A percentile compares a stretch with the other conserved stretches of the same genome.
Conservation (phyloP, 2,888 invertebrate genomes). For the Ceratothoa steindachneri region DNA sequence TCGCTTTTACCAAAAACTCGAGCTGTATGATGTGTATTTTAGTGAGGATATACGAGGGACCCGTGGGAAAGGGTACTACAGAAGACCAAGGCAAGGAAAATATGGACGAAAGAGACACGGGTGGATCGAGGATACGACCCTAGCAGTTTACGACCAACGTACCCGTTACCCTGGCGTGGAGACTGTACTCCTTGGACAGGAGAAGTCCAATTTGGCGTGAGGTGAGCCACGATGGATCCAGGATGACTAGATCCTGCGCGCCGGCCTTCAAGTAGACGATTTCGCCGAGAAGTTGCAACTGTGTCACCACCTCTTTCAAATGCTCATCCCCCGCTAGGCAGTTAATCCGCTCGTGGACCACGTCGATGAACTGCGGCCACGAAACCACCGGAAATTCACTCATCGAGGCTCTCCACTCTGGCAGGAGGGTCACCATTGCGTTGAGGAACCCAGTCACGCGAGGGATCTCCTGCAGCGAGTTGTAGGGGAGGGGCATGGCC, state of each 20-base stretch:
- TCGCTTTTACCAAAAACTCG: no score
- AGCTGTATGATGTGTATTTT: no score
- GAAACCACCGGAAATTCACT: constrained; percentile 57
- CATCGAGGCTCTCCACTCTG: constrained; percentile 55
- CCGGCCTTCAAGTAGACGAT: constrained; percentile 58
- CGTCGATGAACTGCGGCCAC: constrained; percentile 58
- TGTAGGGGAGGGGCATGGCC: not conserved
- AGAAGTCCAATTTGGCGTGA: constrained; percentile 57
- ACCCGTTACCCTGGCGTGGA: constrained; percentile 53
- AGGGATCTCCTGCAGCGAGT: constrained; percentile 53
- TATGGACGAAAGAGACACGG: no score
- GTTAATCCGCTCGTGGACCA: constrained; percentile 56
- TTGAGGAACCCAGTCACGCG: constrained; percentile 56
- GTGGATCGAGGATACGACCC: no score
- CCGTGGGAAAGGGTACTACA: no score
- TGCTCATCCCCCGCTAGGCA: constrained; percentile 52
- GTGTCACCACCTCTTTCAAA: constrained; percentile 54
- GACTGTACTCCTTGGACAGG: constrained; percentile 51
- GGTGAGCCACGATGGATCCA: constrained; percentile 58
- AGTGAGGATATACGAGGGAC: no score
- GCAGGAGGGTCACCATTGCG: constrained; percentile 53
- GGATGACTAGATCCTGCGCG: constrained; percentile 56
- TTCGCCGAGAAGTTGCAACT: constrained; percentile 59
- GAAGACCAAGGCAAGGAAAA: no score
- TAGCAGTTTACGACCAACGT: no score